Base-by-base conservation (phyloP, 2,797 vertebrate genomes). In the Sebastes diaconus region DNA sequence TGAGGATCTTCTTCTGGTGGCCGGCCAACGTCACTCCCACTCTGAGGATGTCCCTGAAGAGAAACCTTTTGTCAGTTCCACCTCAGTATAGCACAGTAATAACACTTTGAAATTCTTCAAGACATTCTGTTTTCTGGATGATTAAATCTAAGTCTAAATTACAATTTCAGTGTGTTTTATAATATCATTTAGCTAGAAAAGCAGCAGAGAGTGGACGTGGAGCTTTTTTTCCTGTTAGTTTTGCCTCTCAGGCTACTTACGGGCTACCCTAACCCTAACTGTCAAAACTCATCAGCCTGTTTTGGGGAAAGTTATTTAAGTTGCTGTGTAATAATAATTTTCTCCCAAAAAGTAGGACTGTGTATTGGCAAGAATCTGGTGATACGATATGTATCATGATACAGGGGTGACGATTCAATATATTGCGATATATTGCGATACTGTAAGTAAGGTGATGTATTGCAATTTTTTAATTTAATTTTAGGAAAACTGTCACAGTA, bases 1-100 rank as follows among this genome's bases (percentile, higher is more conserved):
- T 99, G 77, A 98, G 95, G 81, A 99, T 99, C 93, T 99, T 99
- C 95, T 99, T 99, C 96, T 99, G 98, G 93, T 99, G 98, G 75
- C 98, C 98, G 1, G 97, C 98, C 89, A 99, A 90, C 14, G 95
- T 98, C 83, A 99, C 98, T 58, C 97, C 98, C 1, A 98, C 96
- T 92, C 95, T 95, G 65, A 98, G 94, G 92, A 99, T 98, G 93
- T 99, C 98, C 93, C 98, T 99, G 90, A 39, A 68, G 29, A 86
- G 36, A 92, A 77, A 77, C 0, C 11, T 52, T 10, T 10, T 0
- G 46, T 80, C 55, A 85, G 24, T 46, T 66, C 22, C 50, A 80
- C 1, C 6, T 58, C 54, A 34, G 5, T 22, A 36, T 7, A 50
- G 4, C n/a, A 58, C 34, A 59, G 13, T 6, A 34, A 18, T 16